Base-by-base conservation (phyloP, 2,797 vertebrate genomes). In the Epinephelus awoara region DNA sequence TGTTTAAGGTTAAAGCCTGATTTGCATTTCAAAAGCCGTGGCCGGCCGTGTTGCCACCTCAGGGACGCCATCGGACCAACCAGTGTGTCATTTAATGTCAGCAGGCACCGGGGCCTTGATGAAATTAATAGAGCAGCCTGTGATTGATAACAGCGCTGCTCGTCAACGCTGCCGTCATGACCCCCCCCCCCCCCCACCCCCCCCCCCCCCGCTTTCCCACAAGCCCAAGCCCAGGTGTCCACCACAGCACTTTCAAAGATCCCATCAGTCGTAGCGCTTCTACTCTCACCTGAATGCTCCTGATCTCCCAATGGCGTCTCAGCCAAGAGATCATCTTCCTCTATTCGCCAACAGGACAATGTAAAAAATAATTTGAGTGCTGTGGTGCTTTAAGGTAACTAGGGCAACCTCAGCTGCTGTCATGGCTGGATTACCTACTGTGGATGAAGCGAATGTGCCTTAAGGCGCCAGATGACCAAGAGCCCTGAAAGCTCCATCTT, bases 1-100 rank as follows among this genome's bases (percentile, higher is more conserved):
- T 92, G 94, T 95, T 96, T 96, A 96, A 96, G 93, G 94, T 96
- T 95, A 96, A 93, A 94, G 91, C 90, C 91, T 89, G 92, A 96
- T 96, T 96, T 96, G 93, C 95, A 96, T 96, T 96, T 97, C 91
- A 96, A 96, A 96, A 95, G 92, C 81, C 56, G 47, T 67, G 82
- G 85, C 87, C 51, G 74, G 85, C 67, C 79, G 49, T 57, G 82
- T 85, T 71, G 82, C 91, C 94, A 94, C 93, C 90, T 89, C 84
- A 76, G 95, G 94, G 95, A 96, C 89, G 57, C 85, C 85, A 52
- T 86, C 70, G 84, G 69, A 86, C 85, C 77, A 75, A 63, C 82
- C 90, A 88, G 93, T 91, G 70, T 96, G 94, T 94, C 94, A 95
- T 92, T 95, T 93, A 95, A 95, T 96, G 93, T 97, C 96, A 96